A percentile compares a stretch with the other conserved stretches of the same genome.
phyloP scores from a whole-genome alignment of 2,797 vertebrate species.

The Sylvia borin region DNA sequence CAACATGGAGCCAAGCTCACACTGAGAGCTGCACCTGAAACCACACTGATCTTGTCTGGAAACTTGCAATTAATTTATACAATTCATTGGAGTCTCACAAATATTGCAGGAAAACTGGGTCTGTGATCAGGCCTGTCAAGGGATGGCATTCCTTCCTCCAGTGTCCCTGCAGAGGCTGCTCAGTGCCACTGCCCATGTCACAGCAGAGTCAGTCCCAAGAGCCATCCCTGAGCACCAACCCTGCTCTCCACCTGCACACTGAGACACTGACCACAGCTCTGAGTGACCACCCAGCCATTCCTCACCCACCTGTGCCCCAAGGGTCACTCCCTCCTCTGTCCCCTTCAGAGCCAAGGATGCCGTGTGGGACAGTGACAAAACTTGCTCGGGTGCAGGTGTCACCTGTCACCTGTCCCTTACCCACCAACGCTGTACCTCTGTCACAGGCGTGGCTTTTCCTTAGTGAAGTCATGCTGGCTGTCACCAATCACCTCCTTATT shows the following conservation, averaged over 20 bases:
- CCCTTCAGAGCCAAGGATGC: fast-evolving
- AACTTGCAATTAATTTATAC: background rate
- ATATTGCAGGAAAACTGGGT: background rate
- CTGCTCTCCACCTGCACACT: background rate
- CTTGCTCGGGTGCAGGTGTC: background rate
- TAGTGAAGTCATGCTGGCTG: background rate
- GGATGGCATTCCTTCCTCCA: background rate
- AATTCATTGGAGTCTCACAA: background rate
- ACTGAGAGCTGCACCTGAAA: background rate
- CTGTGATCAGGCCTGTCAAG: background rate
- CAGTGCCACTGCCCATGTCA: fast-evolving
- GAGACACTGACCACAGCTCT: background rate
- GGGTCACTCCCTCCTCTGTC: background rate
- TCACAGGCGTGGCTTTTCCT: background rate
- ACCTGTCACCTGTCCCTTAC: background rate
- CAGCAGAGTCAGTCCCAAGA: fast-evolving
- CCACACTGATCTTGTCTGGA: fast-evolving
- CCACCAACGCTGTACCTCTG: fast-evolving
- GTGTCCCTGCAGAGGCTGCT: background rate
- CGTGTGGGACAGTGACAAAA: fast-evolving
- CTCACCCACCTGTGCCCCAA: fast-evolving
- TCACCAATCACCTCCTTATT: background rate
- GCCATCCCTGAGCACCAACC: background rate
- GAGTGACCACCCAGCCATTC: no score
- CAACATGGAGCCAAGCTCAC: background rate